phyloP scores from a whole-genome alignment of 2,797 vertebrate species.

The Bradypodion pumilum region DNA sequence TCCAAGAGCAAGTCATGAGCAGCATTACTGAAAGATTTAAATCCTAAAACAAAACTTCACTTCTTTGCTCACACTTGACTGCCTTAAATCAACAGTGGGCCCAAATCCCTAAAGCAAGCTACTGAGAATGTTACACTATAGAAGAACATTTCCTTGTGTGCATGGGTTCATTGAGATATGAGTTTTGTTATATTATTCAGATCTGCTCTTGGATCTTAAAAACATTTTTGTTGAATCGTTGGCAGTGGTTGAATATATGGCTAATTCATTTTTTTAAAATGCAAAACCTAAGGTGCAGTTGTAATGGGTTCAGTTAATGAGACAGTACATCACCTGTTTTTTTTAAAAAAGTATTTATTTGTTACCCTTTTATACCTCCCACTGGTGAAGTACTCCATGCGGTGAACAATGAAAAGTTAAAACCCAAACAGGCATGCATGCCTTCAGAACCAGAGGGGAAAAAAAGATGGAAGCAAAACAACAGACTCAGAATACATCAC shows the following conservation, averaged over 20 bases:
- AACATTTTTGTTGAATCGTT: neutral
- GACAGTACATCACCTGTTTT: too few species aligned
- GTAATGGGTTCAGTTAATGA: neutral
- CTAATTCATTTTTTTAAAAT: too few species aligned
- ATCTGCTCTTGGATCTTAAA: neutral
- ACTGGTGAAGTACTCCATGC: too few species aligned
- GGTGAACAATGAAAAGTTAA: too few species aligned
- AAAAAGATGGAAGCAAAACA: too few species aligned
- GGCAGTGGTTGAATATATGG: too few species aligned
- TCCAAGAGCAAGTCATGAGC: slow-evolving; percentile 26
- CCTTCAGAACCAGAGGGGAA: too few species aligned
- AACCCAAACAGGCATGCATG: too few species aligned
- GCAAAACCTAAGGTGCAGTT: neutral
- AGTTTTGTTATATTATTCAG: neutral
- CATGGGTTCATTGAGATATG: neutral
- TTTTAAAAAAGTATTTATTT: too few species aligned
- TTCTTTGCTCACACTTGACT: slow-evolving; percentile 51
- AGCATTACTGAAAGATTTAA: slow-evolving; percentile 56
- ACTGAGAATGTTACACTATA: accelerated
- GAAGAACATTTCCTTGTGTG: neutral
- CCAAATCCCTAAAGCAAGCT: neutral
- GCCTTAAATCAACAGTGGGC: slow-evolving; percentile 46
- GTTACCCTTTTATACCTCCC: too few species aligned
- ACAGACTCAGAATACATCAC: too few species aligned
- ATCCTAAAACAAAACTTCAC: slow-evolving; percentile 27